These are phyloP conservation scores for Biston stratarius DNA, from an alignment of 2,888 invertebrate genomes.

Conservation along the genomic window DNA sequence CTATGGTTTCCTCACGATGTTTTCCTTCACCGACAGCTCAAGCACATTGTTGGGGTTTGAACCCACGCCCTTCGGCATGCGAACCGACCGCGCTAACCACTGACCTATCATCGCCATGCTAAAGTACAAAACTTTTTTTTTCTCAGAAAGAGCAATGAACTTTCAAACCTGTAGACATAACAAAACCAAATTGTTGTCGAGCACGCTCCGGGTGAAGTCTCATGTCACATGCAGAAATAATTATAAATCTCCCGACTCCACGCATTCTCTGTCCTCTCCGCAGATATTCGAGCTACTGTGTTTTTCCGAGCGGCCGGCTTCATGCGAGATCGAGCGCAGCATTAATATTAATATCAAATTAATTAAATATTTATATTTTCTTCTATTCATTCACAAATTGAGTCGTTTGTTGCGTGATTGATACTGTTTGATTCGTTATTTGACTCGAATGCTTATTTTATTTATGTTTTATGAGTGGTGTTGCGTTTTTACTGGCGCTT, in stretches of 20 bases:
- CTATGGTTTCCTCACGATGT: too few relatives aligned
- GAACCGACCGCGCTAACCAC: too few relatives aligned
- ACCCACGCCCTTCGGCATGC: too few relatives aligned
- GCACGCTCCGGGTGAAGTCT: not conserved
- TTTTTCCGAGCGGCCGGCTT: slow-evolving; percentile 71
- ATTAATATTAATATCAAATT: slow-evolving; percentile 77
- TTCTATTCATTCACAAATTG: slow-evolving; percentile 70
- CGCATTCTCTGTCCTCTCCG: slow-evolving; percentile 70
- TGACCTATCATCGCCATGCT: too few relatives aligned
- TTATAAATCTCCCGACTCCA: slow-evolving; percentile 55
- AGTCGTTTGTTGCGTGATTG: slow-evolving; percentile 67
- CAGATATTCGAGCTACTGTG: slow-evolving; percentile 76
- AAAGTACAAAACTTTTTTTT: not conserved
- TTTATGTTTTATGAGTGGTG: not conserved
- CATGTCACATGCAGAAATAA: slow-evolving; percentile 9
- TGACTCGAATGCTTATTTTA: slow-evolving; percentile 21
- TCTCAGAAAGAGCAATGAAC: not conserved
- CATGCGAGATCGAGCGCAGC: slow-evolving; percentile 68
- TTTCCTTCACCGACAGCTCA: too few relatives aligned
- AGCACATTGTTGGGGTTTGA: too few relatives aligned
- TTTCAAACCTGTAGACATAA: not conserved
- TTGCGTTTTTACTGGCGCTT: not conserved
- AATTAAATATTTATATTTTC: slow-evolving; percentile 71
- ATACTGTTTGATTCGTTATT: slow-evolving; percentile 51
- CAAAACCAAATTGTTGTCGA: not conserved